Evolutionary conservation across 1,140 invertebrate species (phyloP).

Genomic region (Spodoptera frugiperda): DNA sequence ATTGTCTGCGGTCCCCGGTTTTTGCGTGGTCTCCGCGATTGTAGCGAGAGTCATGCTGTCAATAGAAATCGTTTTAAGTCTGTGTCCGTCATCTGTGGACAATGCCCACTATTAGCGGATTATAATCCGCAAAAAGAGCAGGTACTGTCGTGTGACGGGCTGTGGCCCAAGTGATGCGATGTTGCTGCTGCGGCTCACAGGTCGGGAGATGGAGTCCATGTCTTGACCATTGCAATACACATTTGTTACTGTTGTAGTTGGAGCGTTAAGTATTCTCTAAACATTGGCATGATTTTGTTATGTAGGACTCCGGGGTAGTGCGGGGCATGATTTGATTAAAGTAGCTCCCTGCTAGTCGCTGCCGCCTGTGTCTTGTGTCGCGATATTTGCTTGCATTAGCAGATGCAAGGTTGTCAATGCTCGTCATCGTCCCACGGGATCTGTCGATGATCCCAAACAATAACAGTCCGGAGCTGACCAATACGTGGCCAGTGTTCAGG

Average conservation of each 20-base stretch:
- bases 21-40: constrained; percentile 3
- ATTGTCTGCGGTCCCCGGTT: constrained; percentile 57
- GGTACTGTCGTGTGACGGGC: constrained; percentile 58
- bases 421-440: constrained; percentile 39
- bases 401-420: constrained; percentile 55
- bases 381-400: constrained; percentile 51
- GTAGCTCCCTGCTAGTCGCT: not conserved
- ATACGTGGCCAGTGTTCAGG: constrained; percentile 47
- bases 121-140: constrained; percentile 79
- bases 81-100: constrained; percentile 77
- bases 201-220: no score
- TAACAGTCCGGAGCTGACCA: constrained; percentile 39
- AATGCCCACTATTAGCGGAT: constrained; percentile 81
- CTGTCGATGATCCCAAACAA: constrained; percentile 48
- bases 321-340: no score
- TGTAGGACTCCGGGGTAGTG: no score
- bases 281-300: no score
- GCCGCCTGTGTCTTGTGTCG: not conserved
- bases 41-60: constrained; percentile 40
- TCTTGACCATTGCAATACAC: no score
- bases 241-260: no score
- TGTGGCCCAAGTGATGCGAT: constrained; percentile 32
- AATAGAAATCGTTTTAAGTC: constrained; percentile 48
- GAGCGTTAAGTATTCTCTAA: no score
- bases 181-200: not conserved